Evolutionary conservation across 2,888 invertebrate species (phyloP), one percentile per base, ranked within the genome.

Genomic region (Pyrochroa serraticornis): DNA sequence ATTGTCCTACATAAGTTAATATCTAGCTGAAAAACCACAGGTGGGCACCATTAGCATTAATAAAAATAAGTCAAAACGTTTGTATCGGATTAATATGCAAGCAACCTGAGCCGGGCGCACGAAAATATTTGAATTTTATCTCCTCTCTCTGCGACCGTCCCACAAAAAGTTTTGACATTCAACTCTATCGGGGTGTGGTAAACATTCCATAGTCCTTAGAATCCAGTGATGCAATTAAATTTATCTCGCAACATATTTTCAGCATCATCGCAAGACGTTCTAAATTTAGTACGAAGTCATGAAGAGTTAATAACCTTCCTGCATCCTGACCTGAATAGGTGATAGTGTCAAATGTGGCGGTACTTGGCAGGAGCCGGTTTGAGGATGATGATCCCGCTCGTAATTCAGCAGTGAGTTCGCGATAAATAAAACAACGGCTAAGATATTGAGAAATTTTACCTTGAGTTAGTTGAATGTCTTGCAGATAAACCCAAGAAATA

Each of bases 241-340:
- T 33, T 43, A 43, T 31, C 31, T 39, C 9, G 34, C 10, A 50
- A 22, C 22, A 22, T 22, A 22, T 22, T 22, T 22, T 22, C 22
- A 22, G 22, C 22, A 22, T 22, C 22, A 22, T 5, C 5, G 22
- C 22, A 22, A 22, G 22, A 22, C 22, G 22, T 22, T 42, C 30
- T 51, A 36, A 42, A 51, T 7, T n/a, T 35, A 34, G 30, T 8
- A 34, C 14, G n/a, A 10, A 10, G 8, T 39, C 39, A 39, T 39
- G 38, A 53, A 36, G 43, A 42, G 63, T 60, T 60, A 63, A 58
- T 51, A 63, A 60, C 63, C 63, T 63, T 38, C 52, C 60, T 42
- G 41, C 63, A 63, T 58, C 54, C 51, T 63, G 63, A 63, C 63
- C 63, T 60, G 58, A 57, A 60, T 63, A 34, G 41, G 13, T 33